Percentiles rank a stretch among this genome's conserved stretches.
phyloP scores from a whole-genome alignment of 2,797 vertebrate species.

The Coracias cyanogaster region DNA sequence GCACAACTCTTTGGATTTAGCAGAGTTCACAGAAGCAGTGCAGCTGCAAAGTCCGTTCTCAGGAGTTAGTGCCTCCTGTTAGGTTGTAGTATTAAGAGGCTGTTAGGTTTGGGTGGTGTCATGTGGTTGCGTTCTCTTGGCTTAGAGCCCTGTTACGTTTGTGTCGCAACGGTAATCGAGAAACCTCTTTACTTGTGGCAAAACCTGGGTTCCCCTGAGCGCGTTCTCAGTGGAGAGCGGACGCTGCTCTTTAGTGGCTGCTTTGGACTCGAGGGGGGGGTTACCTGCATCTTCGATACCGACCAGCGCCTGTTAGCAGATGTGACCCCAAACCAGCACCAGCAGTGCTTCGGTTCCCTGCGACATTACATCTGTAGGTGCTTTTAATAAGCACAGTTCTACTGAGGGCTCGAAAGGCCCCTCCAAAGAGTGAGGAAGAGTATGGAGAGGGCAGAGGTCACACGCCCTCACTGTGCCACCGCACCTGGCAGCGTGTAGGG shows the following conservation, averaged over 20 bases:
- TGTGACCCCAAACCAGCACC: not conserved
- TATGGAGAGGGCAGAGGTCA: not conserved
- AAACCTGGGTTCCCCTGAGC: accelerated
- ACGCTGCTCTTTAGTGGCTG: not conserved
- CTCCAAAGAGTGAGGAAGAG: not conserved
- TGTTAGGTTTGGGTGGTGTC: not conserved
- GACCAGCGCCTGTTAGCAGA: not conserved
- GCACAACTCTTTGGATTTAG: not conserved
- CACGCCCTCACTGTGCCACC: not conserved
- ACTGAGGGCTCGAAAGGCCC: not conserved
- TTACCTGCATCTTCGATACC: not conserved
- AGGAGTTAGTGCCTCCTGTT: not conserved
- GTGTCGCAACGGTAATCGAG: not conserved
- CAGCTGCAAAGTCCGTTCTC: not conserved
- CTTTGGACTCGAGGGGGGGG: not conserved
- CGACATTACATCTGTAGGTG: not conserved
- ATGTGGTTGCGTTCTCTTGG: not conserved
- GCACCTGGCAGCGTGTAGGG: not conserved
- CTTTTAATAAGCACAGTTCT: not conserved
- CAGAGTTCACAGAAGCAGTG: not conserved
- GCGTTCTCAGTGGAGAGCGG: not conserved
- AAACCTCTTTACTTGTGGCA: not conserved
- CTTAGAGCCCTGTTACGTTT: not conserved
- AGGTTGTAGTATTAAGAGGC: not conserved
- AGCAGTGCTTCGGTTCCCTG: not conserved